phyloP scores from a whole-genome alignment of 1,140 invertebrate species.

The Elysia chlorotica region DNA sequence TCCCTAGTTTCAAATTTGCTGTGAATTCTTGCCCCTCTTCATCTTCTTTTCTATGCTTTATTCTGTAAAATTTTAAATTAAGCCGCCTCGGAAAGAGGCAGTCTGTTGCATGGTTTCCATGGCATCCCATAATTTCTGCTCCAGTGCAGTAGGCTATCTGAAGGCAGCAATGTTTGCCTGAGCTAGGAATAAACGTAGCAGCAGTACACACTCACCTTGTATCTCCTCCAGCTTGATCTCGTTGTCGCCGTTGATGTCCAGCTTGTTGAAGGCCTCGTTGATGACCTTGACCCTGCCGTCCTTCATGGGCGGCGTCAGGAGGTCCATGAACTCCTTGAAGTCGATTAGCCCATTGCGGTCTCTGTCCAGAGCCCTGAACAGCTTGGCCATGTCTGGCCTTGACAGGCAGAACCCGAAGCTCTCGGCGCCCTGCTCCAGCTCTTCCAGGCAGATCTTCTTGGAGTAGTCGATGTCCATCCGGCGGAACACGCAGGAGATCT shows the following conservation, averaged over 20 bases:
- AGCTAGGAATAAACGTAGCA: too few species aligned
- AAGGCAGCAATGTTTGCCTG: too few species aligned
- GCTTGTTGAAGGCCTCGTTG: constrained; percentile 82
- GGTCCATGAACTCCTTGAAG: constrained; percentile 48
- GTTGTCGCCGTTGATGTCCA: constrained; percentile 87
- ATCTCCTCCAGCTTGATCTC: constrained; percentile 76
- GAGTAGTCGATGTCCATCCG: constrained; percentile 50
- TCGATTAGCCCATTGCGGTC: constrained; percentile 45
- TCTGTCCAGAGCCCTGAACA: constrained; percentile 47
- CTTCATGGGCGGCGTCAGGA: constrained; percentile 77
- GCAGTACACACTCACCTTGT: too few species aligned
- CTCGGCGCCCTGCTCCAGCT: constrained; percentile 40
- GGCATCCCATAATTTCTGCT: too few species aligned
- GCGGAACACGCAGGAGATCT: constrained; percentile 41
- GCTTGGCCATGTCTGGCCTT: constrained; percentile 35
- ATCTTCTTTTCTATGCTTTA: too few species aligned
- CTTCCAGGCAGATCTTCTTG: constrained; percentile 43
- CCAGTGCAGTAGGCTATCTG: too few species aligned
- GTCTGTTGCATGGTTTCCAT: too few species aligned
- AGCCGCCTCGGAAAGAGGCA: too few species aligned
- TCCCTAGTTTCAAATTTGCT: too few species aligned
- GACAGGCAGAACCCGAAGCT: constrained; percentile 35
- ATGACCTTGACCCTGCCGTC: constrained; percentile 75
- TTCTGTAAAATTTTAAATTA: too few species aligned
- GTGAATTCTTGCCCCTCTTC: too few species aligned